phyloP scores from a whole-genome alignment of 2,797 vertebrate species.

The Ficedula albicollis region DNA sequence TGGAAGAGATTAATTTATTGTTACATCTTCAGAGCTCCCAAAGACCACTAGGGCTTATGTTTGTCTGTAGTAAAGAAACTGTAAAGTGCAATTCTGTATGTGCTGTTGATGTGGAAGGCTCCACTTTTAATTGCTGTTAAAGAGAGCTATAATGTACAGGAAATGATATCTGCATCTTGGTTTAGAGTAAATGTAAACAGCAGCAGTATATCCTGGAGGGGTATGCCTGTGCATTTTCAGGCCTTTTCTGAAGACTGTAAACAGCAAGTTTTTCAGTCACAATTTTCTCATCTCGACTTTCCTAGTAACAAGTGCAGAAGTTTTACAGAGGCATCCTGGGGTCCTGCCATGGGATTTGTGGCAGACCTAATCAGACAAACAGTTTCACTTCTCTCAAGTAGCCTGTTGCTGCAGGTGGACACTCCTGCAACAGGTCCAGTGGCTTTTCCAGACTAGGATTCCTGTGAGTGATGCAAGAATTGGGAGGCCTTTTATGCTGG shows the following conservation, averaged over 20 bases:
- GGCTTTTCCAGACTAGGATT: not conserved
- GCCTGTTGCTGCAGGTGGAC: not conserved
- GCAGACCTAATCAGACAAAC: not conserved
- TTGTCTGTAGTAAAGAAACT: not conserved
- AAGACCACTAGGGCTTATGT: not conserved
- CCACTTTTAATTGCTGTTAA: not conserved
- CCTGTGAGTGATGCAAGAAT: not conserved
- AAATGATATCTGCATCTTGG: not conserved
- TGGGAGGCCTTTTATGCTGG: not conserved
- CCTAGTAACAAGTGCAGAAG: not conserved
- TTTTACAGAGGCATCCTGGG: not conserved
- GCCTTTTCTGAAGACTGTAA: not conserved
- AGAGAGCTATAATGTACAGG: not conserved
- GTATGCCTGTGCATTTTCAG: not conserved
- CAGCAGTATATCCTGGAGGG: not conserved
- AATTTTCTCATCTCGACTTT: not conserved
- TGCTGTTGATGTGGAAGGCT: not conserved
- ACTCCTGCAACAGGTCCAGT: not conserved
- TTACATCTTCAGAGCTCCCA: not conserved
- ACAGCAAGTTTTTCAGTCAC: not conserved
- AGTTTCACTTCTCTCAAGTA: not conserved
- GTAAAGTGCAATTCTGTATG: not conserved
- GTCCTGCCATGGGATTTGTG: not conserved
- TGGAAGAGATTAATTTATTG: not conserved
- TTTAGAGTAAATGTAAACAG: not conserved